Conservation (phyloP, 2,797 vertebrate species). For the Rallus crepitans region DNA sequence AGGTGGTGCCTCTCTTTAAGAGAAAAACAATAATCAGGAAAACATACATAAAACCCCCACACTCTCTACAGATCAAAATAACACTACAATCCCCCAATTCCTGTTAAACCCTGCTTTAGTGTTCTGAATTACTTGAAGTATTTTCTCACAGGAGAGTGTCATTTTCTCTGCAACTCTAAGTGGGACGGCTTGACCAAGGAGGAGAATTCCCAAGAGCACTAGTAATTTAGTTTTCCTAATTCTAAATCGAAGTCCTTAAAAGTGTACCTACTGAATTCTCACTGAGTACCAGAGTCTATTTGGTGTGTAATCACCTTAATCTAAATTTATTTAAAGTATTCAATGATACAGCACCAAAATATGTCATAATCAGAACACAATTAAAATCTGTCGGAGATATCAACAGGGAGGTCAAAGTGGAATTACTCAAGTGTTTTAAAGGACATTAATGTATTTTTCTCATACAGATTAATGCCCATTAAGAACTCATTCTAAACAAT, state of each 20-base stretch:
- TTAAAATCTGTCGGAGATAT: neutral
- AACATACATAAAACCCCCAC: neutral
- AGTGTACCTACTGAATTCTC: neutral
- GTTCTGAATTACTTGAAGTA: neutral
- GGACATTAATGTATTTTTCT: neutral
- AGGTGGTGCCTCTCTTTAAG: neutral
- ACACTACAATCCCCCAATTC: neutral
- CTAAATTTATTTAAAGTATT: neutral
- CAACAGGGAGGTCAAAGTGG: neutral
- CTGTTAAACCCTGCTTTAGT: neutral
- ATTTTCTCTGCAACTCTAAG: neutral
- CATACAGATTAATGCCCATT: neutral
- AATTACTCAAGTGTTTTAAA: slow-evolving; percentile 7
- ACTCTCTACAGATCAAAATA: neutral
- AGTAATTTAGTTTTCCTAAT: neutral
- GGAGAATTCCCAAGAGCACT: neutral
- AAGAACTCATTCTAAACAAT: neutral
- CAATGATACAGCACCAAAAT: neutral
- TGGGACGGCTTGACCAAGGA: neutral
- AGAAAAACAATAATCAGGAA: neutral
- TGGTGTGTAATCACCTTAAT: neutral
- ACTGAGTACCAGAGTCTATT: neutral
- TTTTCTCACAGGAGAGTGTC: neutral
- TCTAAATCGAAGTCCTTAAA: neutral
- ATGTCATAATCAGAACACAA: neutral